Evolutionary conservation across 2,797 vertebrate genomes (phyloP), one percentile per base, ranked within the genome.

Genomic region (Iguana delicatissima): DNA sequence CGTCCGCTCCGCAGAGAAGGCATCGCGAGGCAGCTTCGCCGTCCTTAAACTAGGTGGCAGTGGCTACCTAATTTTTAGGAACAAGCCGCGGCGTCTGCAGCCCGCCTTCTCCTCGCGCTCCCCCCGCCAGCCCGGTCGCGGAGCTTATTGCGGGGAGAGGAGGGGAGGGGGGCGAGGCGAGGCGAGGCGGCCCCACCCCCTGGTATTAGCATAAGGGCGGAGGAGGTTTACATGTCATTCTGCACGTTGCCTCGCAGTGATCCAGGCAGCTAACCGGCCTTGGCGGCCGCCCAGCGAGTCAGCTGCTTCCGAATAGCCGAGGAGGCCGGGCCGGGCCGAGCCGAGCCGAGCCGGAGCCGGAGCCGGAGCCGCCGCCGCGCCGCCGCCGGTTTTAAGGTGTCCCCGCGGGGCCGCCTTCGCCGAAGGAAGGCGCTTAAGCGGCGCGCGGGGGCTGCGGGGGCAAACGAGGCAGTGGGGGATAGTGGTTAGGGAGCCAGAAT

Each of bases 171-270:
- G 3, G 42, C 2, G 42, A 13, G 9, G 55, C 12, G 50, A 29
- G 57, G 26, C 24, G 77, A 81, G 77, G 89, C 79, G 92, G 35
- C 94, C 87, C 95, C 93, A 91, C 94, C 95, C 93, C 95, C 93
- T 72, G 89, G 16, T 0, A 95, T 95, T 95, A 95, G 96, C 95
- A 96, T 96, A 94, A 73, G 93, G 94, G 93, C 95, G 94, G 96
- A n/a, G 95, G 88, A 93, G 94, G 93, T 96, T 97, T 96, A 97
- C 97, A 97, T 97, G 97, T 96, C 95, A 87, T 94, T 96, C 96
- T 93, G 97, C 97, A 97, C 97, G 97, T 97, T 97, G 97, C 97
- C 80, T 96, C 94, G 84, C 91, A 90, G 86, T 81, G 94, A 96
- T 97, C 96, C 95, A 94, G 84, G 95, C 94, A 94, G 95, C 88